Conservation (phyloP, 2,797 vertebrate genomes). For the Anguilla pacifica region DNA sequence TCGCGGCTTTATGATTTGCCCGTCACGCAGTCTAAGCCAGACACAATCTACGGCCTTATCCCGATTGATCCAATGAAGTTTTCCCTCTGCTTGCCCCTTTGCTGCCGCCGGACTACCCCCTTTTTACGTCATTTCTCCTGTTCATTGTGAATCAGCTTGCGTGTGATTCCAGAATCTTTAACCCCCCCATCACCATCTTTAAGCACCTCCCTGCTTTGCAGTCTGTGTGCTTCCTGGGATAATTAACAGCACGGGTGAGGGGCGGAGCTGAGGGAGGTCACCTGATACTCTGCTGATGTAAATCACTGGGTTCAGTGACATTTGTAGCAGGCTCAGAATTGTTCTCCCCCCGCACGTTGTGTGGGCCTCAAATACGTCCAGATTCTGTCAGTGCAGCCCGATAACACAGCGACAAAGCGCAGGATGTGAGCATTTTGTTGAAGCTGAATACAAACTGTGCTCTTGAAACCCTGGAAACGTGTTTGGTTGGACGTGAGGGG, state of each 20-base stretch:
- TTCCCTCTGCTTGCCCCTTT: slow-evolving; percentile 7
- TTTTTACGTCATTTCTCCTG: not conserved
- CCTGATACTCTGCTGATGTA: not conserved
- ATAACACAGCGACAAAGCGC: not conserved
- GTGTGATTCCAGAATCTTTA: not conserved
- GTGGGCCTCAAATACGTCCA: not conserved
- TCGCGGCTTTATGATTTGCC: not conserved
- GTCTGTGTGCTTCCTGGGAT: slow-evolving; percentile 6
- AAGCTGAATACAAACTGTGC: not conserved
- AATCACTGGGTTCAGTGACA: slow-evolving; percentile 7
- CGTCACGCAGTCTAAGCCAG: not conserved
- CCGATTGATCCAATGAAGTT: slow-evolving; percentile 1
- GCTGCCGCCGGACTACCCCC: not conserved
- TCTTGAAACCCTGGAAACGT: not conserved
- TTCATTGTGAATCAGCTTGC: not conserved
- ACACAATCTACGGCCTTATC: not conserved
- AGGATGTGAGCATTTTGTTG: not conserved
- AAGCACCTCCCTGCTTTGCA: not conserved
- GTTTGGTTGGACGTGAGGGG: not conserved
- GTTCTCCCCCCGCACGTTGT: not conserved
- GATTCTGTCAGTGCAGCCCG: not conserved
- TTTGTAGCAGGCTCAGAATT: not conserved
- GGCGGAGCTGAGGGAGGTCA: not conserved
- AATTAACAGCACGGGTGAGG: slow-evolving; percentile 11
- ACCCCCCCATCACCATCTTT: not conserved